Conservation (phyloP, 2,797 vertebrate species). For the Rhinatrema bivittatum region DNA sequence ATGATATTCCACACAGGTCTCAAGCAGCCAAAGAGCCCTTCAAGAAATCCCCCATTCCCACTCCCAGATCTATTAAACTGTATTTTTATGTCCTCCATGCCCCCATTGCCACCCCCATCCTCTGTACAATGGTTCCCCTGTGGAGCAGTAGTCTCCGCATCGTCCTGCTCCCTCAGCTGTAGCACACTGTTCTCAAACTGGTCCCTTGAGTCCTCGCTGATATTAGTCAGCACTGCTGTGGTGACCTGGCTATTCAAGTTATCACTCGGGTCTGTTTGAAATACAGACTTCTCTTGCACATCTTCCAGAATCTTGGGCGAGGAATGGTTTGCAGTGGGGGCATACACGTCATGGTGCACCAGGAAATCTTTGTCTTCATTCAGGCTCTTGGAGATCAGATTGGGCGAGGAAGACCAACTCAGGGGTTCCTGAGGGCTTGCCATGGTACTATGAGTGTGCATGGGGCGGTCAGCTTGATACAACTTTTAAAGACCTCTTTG, state of each 20-base stretch:
- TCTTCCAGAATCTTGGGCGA: conserved; percentile 45
- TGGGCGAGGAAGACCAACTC: conserved; percentile 79
- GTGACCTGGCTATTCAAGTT: conserved; percentile 60
- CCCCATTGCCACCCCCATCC: conserved; percentile 55
- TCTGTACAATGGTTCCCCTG: conserved; percentile 53
- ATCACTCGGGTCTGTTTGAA: conserved; percentile 45
- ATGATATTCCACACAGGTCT: conserved; percentile 97
- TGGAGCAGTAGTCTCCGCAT: conserved; percentile 57
- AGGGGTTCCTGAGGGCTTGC: conserved; percentile 89
- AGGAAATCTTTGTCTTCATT: conserved; percentile 77
- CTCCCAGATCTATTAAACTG: conserved; percentile 85
- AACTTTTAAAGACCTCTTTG: conserved; percentile 24
- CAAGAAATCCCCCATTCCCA: conserved; percentile 84
- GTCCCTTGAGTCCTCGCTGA: conserved; percentile 84
- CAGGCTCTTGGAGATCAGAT: conserved; percentile 69
- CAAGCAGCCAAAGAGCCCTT: conserved; percentile 92
- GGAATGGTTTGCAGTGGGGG: conserved; percentile 20
- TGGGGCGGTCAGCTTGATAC: conserved; percentile 49
- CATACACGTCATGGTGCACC: conserved; percentile 35
- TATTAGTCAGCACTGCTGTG: conserved; percentile 63
- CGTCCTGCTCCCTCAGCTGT: conserved; percentile 84
- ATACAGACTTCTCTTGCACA: conserved; percentile 61
- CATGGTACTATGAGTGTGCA: conserved; percentile 87
- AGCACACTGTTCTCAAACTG: conserved; percentile 95
- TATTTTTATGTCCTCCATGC: conserved; percentile 80